These are phyloP conservation scores for Acromyrmex heyeri DNA, from an alignment of 1,140 invertebrate species.

Conservation along the genomic window DNA sequence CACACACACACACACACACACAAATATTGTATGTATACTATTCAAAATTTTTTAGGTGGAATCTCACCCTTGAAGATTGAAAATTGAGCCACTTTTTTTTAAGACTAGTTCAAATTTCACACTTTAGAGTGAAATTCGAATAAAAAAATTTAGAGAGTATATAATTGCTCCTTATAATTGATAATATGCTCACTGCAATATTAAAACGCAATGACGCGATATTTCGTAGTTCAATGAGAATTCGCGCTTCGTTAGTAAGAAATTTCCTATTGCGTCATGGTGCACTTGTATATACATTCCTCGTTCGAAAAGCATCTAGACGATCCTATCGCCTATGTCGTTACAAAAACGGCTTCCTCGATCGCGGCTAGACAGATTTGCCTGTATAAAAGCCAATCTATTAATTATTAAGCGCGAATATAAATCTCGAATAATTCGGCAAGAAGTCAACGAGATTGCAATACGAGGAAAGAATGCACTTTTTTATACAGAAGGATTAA, in stretches of 20 bases:
- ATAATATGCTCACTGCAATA: neutral
- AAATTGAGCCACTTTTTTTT: no score
- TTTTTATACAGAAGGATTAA: neutral
- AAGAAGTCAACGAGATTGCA: neutral
- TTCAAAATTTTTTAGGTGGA: no score
- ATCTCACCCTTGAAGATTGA: no score
- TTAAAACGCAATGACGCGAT: neutral
- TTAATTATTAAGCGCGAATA: neutral
- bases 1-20: no score
- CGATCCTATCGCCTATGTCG: neutral
- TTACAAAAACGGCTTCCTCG: conserved; percentile 6
- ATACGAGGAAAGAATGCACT: neutral
- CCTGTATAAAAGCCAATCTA: conserved; percentile 1
- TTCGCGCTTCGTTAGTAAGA: neutral
- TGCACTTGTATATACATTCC: neutral
- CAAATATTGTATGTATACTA: no score
- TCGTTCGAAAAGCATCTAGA: neutral
- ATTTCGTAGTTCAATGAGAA: neutral
- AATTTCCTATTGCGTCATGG: neutral
- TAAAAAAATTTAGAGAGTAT: no score
- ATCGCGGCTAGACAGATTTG: neutral
- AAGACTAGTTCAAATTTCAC: no score
- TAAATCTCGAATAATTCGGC: conserved; percentile 5
- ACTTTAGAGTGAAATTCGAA: no score
- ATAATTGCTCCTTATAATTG: no score